Percentiles rank a stretch among this genome's conserved stretches.
phyloP scores from a whole-genome alignment of 2,797 vertebrate species.

The Calcarius lapponicus region DNA sequence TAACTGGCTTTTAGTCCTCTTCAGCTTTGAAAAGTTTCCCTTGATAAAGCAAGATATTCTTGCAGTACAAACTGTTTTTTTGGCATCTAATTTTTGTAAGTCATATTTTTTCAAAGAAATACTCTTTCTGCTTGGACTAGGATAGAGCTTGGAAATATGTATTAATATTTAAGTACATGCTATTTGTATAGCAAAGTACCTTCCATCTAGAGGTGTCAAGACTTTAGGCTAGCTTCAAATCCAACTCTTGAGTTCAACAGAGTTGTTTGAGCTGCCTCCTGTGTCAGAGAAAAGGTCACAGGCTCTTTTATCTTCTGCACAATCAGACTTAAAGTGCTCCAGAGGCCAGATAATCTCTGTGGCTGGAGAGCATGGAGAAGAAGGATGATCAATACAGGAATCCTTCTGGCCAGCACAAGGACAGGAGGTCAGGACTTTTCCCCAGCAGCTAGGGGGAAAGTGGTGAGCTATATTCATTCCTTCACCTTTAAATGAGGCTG shows the following conservation, averaged over 20 bases:
- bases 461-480: neutral
- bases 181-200: neutral
- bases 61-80: neutral
- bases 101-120: slow-evolving; percentile 4
- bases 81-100: neutral
- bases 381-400: neutral
- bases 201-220: neutral
- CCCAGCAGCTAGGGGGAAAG: neutral
- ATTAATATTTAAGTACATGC: neutral
- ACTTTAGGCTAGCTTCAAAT: neutral
- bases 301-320: neutral
- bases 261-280: neutral
- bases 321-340: neutral
- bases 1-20: neutral
- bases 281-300: neutral
- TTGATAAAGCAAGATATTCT: neutral
- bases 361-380: neutral
- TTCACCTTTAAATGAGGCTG: neutral
- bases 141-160: neutral
- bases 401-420: neutral
- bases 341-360: neutral
- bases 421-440: neutral
- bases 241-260: neutral
- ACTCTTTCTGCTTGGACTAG: neutral
- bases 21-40: neutral